Evolutionary conservation across 2,797 vertebrate species (phyloP), one percentile per base, ranked within the genome.

Genomic region (Chelonia mydas): DNA sequence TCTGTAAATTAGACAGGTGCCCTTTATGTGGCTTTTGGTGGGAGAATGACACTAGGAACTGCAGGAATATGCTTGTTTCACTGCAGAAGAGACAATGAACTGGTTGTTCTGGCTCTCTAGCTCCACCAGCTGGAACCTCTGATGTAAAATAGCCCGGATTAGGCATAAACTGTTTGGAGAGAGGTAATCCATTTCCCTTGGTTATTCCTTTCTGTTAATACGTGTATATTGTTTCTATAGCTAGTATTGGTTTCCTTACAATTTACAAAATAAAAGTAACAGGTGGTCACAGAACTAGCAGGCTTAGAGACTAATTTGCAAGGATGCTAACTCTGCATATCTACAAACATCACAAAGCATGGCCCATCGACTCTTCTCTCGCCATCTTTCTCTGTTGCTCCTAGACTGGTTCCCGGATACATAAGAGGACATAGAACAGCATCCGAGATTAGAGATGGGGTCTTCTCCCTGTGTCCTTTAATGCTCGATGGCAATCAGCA

Each of bases 401-500:
- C 57, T 90, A 53, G 19, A 1, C 76, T 55, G 82, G 2, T 37
- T 96, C 61, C 47, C 76, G 11, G n/a, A 15, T 41, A 12, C 25
- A 49, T 54, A 91, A 93, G 88, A 77, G 74, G 41, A 45, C 41
- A 76, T 53, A 57, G 41, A 93, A 13, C 57, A 79, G 0, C 1
- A 11, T n/a, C 33, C 4, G 37, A 50, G 3, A 37, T 49, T 31
- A 50, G 15, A 77, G 10, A 6, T 11, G 37, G 54, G 16, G 74
- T 81, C n/a, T 84, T 86, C 87, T 37, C 88, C 87, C 79, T 82
- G 74, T 68, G 74, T 1, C 65, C 85, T 53, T 59, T 57, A 25
- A 82, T 45, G 91, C 80, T 65, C 76, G 81, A 49, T 4, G 78
- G 31, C 87, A 90, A 74, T 68, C 94, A 94, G 90, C 82, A 87